Evolutionary conservation across 2,797 vertebrate genomes (phyloP).

Genomic region (Sebastes kiyomatsui): DNA sequence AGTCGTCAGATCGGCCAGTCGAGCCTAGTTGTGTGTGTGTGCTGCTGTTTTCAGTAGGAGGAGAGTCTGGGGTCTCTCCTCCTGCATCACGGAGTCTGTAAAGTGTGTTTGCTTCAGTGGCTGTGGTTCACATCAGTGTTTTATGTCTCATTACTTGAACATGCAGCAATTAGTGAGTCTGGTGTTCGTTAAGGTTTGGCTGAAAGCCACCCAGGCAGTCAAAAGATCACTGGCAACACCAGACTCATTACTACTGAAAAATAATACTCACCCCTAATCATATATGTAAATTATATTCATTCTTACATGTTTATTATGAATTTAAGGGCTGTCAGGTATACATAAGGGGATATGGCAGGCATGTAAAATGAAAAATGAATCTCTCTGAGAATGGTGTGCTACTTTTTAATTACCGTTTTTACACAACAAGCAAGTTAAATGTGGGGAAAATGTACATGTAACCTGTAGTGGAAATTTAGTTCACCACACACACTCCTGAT

Average conservation of each 20-base stretch:
- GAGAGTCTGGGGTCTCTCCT: background rate
- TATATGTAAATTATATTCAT: background rate
- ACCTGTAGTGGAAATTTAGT: rapidly evolving
- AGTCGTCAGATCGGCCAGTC: background rate
- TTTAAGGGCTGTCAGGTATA: background rate
- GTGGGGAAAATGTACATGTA: no score
- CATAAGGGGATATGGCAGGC: background rate
- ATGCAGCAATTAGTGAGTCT: conserved; percentile 46
- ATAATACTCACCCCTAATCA: no score
- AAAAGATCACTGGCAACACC: background rate
- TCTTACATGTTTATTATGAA: background rate
- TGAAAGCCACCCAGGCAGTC: conserved; percentile 4
- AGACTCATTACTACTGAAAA: background rate
- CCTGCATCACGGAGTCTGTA: background rate
- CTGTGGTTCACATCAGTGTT: conserved; percentile 44
- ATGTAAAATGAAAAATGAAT: background rate
- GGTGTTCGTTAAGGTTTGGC: conserved; percentile 48
- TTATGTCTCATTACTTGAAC: conserved; percentile 48
- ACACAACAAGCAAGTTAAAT: background rate
- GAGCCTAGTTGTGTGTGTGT: background rate
- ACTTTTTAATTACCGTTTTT: no score
- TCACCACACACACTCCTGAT: background rate
- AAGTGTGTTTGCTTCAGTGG: conserved; percentile 8
- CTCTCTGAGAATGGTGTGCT: no score
- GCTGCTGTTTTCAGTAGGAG: background rate